Conservation (phyloP, 2,797 vertebrate species). For the Acipenser ruthenus region DNA sequence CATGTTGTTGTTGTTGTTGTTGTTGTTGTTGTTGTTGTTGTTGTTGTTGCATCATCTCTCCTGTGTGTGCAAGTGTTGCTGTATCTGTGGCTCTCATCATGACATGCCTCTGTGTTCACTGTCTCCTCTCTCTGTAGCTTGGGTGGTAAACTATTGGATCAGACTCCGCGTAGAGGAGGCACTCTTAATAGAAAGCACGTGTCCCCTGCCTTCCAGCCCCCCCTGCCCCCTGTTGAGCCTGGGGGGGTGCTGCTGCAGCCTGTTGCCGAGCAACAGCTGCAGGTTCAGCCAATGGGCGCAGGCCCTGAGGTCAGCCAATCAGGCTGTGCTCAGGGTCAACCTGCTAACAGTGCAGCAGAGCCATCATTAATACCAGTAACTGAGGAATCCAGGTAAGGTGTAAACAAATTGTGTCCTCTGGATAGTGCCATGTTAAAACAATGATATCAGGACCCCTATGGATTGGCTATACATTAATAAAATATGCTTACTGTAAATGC, state of each 20-base stretch:
- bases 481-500: too few relatives aligned
- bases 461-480: too few relatives aligned
- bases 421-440: too few relatives aligned
- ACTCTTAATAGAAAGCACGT: conserved; percentile 94
- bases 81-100: conserved; percentile 28
- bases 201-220: conserved; percentile 92
- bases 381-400: conserved; percentile 86
- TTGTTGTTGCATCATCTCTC: too few relatives aligned
- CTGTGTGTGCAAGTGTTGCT: conserved; percentile 23
- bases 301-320: conserved; percentile 62
- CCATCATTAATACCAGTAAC: conserved; percentile 43
- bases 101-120: conserved; percentile 47
- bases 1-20: too few relatives aligned
- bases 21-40: too few relatives aligned
- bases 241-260: conserved; percentile 49
- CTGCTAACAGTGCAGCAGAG: conserved; percentile 42
- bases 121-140: conserved; percentile 72
- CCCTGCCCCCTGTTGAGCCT: conserved; percentile 84
- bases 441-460: too few relatives aligned
- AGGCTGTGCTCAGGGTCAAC: conserved; percentile 58
- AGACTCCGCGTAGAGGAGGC: conserved; percentile 80
- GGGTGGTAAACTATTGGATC: conserved; percentile 90
- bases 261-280: conserved; percentile 55
- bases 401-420: too few relatives aligned
- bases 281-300: conserved; percentile 41